Evolutionary conservation across 2,113 vertebrate genomes (phyloP), one percentile per base, ranked within the genome.

Genomic region (Hypocryptadius cinnamomeus): DNA sequence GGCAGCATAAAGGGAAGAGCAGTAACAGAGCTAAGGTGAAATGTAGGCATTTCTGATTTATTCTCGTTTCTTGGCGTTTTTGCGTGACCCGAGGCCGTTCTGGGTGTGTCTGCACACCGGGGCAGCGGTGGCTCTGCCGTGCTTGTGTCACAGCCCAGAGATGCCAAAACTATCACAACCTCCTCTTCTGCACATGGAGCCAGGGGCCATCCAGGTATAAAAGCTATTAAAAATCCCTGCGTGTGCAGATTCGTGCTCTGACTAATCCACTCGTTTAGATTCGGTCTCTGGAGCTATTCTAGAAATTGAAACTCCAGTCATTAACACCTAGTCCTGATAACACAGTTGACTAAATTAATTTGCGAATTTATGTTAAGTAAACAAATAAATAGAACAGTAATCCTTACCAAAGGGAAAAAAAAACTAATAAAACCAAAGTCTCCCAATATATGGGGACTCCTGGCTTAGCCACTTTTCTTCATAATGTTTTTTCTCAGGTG

Each of bases 41-140:
- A 35, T 0, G 15, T 0, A 5, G 21, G 10, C 7, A 27, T 64
- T 68, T 57, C 28, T 59, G 33, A 10, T 25, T 63, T 31, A 19
- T 22, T 61, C 63, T 66, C 19, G 6, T 63, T 56, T 53, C 50
- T 13, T 2, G 6, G 5, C 2, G 18, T 3, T 53, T 13, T 17
- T 0, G 5, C 1, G 2, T 13, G 51, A 31, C 48, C 81, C 2
- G 70, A 33, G 66, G 24, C 64, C 0, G 0, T 10, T 27, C 8
- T 11, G 4, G 8, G 28, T 56, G 47, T 30, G 39, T 5, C 40
- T 37, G 71, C 35, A 0, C 45, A 15, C 51, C 27, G 1, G 1
- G 70, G 18, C 81, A 24, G 48, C 1, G 13, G 53, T 3, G 84
- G 56, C 90, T 51, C 79, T 8, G 87, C 65, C 13, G 30, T 4